Percentiles rank a stretch among this genome's conserved stretches.
Evolutionary conservation across 2,797 vertebrate genomes (phyloP).

Genomic region (Centropyge bicolor): DNA sequence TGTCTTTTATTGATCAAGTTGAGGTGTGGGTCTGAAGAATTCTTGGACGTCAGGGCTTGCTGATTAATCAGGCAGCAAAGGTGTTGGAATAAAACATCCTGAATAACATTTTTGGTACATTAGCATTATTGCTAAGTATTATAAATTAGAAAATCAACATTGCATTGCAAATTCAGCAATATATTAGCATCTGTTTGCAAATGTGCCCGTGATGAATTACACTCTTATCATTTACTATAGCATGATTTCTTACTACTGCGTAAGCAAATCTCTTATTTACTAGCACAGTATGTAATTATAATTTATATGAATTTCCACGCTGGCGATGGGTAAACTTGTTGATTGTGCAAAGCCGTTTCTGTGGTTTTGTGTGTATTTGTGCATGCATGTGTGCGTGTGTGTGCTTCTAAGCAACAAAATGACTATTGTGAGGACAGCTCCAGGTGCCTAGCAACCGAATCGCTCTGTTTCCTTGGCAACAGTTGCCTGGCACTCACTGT

Average conservation of each 20-base stretch:
- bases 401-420: slow-evolving; percentile 84
- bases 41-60: slow-evolving; percentile 50
- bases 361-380: slow-evolving; percentile 64
- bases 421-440: slow-evolving; percentile 86
- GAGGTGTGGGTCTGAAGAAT: slow-evolving; percentile 70
- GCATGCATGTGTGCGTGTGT: slow-evolving; percentile 53
- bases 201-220: slow-evolving; percentile 69
- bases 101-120: slow-evolving; percentile 74
- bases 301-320: slow-evolving; percentile 64
- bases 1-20: slow-evolving; percentile 82
- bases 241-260: slow-evolving; percentile 64
- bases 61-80: slow-evolving; percentile 77
- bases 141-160: slow-evolving; percentile 75
- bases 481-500: slow-evolving; percentile 86
- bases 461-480: slow-evolving; percentile 89
- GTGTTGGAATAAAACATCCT: slow-evolving; percentile 70
- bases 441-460: slow-evolving; percentile 88
- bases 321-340: slow-evolving; percentile 74
- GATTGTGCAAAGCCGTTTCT: slow-evolving; percentile 70
- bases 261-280: slow-evolving; percentile 71
- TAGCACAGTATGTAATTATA: slow-evolving; percentile 48
- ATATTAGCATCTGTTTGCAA: slow-evolving; percentile 71
- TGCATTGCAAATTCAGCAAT: slow-evolving; percentile 76
- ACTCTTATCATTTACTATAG: slow-evolving; percentile 55
- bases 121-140: slow-evolving; percentile 77